Base-by-base conservation (phyloP, 2,113 vertebrate species). In the Arenaria interpres region DNA sequence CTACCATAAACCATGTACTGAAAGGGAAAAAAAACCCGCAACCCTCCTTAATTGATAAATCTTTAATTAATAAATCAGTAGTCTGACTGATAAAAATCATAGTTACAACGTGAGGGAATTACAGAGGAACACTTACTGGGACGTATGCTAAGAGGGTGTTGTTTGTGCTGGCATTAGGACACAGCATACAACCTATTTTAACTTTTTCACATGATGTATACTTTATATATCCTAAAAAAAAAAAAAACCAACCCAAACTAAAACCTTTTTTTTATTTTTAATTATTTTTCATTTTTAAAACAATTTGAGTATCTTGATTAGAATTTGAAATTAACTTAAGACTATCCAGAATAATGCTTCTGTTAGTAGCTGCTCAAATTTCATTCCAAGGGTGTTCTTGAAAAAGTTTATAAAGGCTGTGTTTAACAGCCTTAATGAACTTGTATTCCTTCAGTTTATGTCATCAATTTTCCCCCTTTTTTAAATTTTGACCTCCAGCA, bases 81-180 rank as follows among this genome's bases (percentile, higher is more conserved):
- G 8, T 67, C 9, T 86, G 32, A 71, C 14, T 48, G 14, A 74
- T 39, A 71, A 77, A 77, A 71, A 71, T 14, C 8, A 39, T 6
- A 43, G 6, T 24, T 53, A 30, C 12, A 67, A 27, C 5, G 19
- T 14, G 6, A 60, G 12, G 14, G 23, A 76, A 53, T 8, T 37
- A 62, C 7, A 74, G 41, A 91, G 9, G 7, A 77, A 30, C 6
- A 73, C 27, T 24, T 41, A 62, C 23, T n/a, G 10, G 20, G n/a
- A 72, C 1, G 1, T 27, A 32, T 2, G 0, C 7, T 33, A 53
- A 67, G 25, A 45, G 0, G 7, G 0, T 28, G 41, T 84, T 71
- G 4, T 32, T 89, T 43, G n/a, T 50, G 5, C 5, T 80, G 13
- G 0, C 14, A 82, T 67, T 64, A 54, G 69, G 43, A 48, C 14